These are phyloP conservation scores for Melanerpes formicivorus DNA, from an alignment of 2,113 vertebrate genomes.

Conservation along the genomic window DNA sequence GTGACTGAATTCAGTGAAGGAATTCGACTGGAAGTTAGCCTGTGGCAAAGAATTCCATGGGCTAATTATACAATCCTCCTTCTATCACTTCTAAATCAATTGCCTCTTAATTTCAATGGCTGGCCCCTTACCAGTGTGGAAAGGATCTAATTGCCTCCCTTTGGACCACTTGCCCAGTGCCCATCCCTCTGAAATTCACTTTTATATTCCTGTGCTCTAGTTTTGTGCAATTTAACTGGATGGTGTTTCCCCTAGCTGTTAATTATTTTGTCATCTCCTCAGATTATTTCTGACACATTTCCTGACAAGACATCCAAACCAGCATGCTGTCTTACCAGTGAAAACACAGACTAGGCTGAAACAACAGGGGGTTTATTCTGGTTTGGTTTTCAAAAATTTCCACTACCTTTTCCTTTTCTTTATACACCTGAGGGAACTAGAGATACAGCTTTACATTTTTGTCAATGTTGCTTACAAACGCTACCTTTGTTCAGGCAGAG, in stretches of 20 bases:
- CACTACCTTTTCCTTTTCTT: neutral
- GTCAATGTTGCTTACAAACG: neutral
- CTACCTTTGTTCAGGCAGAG: neutral
- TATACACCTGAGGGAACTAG: neutral
- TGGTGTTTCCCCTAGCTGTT: neutral
- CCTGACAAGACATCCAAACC: neutral
- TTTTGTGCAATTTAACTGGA: neutral
- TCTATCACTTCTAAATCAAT: slow-evolving; percentile 26
- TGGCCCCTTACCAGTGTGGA: neutral
- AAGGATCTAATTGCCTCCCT: slow-evolving; percentile 40
- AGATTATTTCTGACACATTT: neutral
- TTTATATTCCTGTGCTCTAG: neutral
- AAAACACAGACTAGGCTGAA: neutral
- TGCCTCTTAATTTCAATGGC: slow-evolving; percentile 39
- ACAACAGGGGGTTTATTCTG: neutral
- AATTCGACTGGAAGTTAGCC: slow-evolving; percentile 19
- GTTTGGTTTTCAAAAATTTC: fast-evolving
- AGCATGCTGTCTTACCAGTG: neutral
- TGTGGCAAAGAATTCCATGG: neutral
- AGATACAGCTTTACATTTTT: neutral
- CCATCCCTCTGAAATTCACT: neutral
- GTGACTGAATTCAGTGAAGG: neutral
- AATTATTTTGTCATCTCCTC: slow-evolving; percentile 2
- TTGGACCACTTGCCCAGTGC: neutral
- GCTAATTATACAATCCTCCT: slow-evolving; percentile 32